Evolutionary conservation across 1,140 invertebrate genomes (phyloP).

Genomic region (Papilio helenus): DNA sequence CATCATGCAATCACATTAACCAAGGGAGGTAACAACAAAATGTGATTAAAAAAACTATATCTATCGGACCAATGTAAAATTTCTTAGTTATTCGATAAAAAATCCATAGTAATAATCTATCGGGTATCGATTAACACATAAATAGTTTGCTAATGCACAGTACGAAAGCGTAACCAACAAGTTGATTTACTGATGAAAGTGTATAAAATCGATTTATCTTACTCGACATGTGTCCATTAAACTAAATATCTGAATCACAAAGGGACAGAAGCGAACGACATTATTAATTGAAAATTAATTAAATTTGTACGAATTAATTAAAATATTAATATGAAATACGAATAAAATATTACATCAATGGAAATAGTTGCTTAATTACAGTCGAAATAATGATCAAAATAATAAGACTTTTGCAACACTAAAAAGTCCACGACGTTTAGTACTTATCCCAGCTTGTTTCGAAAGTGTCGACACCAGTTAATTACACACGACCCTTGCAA

Average conservation of each 20-base stretch:
- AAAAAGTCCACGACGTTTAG: too few relatives aligned
- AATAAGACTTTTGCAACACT: too few relatives aligned
- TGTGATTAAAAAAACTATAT: too few relatives aligned
- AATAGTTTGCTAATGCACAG: constrained; percentile 39
- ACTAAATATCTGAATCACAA: constrained; percentile 44
- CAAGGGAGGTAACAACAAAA: too few relatives aligned
- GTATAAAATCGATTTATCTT: constrained; percentile 64
- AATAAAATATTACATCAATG: too few relatives aligned
- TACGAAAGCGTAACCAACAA: constrained; percentile 72
- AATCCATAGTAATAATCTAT: constrained; percentile 23
- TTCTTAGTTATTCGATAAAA: constrained; percentile 9
- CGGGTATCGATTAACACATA: constrained; percentile 50
- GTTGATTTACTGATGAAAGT: constrained; percentile 68
- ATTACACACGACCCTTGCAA: too few relatives aligned
- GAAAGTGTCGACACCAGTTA: too few relatives aligned
- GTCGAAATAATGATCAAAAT: too few relatives aligned
- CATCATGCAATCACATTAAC: too few relatives aligned
- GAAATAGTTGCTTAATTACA: too few relatives aligned
- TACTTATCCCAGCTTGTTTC: too few relatives aligned
- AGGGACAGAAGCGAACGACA: constrained; percentile 4
- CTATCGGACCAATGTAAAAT: too few relatives aligned
- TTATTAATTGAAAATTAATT: neutral
- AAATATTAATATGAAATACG: neutral
- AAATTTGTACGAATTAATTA: neutral
- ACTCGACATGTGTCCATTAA: constrained; percentile 45